phyloP scores from a whole-genome alignment of 2,113 vertebrate species.

The Grus americana region DNA sequence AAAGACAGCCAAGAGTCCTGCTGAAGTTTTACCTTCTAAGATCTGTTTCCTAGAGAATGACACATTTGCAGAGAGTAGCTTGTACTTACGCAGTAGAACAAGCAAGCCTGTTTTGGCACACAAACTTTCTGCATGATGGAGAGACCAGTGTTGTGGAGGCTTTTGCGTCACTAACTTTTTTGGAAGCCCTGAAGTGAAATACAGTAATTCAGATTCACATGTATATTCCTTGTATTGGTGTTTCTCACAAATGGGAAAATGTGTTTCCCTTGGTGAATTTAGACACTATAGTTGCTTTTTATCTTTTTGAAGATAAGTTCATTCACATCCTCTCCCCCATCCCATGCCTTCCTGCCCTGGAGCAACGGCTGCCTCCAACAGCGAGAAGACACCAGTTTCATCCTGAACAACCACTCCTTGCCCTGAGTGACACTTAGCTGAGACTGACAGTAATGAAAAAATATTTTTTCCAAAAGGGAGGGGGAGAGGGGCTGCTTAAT shows the following conservation, averaged over 20 bases:
- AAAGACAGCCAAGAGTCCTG: not conserved
- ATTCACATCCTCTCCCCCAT: not conserved
- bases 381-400: not conserved
- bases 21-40: not conserved
- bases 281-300: not conserved
- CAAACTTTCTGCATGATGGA: not conserved
- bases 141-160: not conserved
- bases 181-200: not conserved
- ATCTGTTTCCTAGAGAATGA: not conserved
- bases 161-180: not conserved
- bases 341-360: not conserved
- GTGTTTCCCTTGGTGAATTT: not conserved
- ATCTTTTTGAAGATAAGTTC: not conserved
- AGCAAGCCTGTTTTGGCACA: not conserved
- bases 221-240: not conserved
- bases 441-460: not conserved
- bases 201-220: not conserved
- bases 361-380: not conserved
- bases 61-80: not conserved
- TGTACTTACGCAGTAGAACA: not conserved
- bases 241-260: not conserved
- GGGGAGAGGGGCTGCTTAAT: not conserved
- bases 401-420: not conserved
- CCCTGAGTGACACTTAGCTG: not conserved
- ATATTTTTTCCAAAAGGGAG: not conserved